Base-by-base conservation (phyloP, 2,888 invertebrate species). In the Himalopsyche japonica region DNA sequence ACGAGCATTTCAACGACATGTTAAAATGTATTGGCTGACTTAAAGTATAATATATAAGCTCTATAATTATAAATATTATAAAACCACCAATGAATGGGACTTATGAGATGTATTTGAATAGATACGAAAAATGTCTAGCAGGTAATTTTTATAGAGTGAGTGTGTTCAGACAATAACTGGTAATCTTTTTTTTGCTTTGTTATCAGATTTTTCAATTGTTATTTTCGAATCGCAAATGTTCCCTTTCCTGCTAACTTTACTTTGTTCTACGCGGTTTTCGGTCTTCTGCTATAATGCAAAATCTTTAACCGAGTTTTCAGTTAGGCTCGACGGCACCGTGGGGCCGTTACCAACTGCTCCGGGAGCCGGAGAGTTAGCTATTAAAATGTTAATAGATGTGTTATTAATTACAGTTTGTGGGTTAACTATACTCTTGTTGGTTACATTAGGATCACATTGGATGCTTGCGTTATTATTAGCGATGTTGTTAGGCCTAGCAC, bases 241-340 rank as follows among this genome's bases (percentile, higher is more conserved):
- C 64, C 37, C 49, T 20, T 64, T 82, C 30, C 70, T 80, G 37
- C 49, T 48, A 37, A 20, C 37, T 32, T 30, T 30, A 20, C 49
- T 32, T 20, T 79, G 57, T 32, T 30, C 47, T 10, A 24, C 20
- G n/a, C 43, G 48, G 20, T 82, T 34, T 20, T 70, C 78, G 27
- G 70, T 82, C 76, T 85, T 87, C 76, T 76, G 87, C 87, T 87
- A 87, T 87, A 87, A 87, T 79, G 87, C 87, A 20, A 87, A 82
- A 43, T 87, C 87, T 76, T 77, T 84, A 57, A 86, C 82, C n/a
- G 85, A 79, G 70, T 49, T 70, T 76, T 87, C 86, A 20, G 83
- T 30, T 32, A 86, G 48, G 83, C 85, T 86, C 32, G 78, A 24
- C 20, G 86, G 83, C 12, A 86, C 78, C 15, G 85, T 76, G 4